Evolutionary conservation across 2,888 invertebrate species (phyloP).

Genomic region (Heteromyza rotundicornis): DNA sequence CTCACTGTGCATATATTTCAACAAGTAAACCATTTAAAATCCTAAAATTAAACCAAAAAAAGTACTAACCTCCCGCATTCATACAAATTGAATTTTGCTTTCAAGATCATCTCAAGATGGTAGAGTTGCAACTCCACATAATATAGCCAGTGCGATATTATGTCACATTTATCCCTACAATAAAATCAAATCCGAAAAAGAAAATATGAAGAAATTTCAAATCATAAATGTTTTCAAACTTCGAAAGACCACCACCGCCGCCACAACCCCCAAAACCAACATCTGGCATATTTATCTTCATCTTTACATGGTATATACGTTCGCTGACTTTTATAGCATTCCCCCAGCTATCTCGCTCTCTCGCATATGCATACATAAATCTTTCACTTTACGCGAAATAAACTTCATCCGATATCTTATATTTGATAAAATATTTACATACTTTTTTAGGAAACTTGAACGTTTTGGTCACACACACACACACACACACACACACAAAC

Average conservation of each 20-base stretch:
- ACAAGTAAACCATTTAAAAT: too few relatives aligned
- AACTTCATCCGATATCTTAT: neutral
- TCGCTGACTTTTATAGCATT: too few relatives aligned
- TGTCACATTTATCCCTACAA: slow-evolving; percentile 40
- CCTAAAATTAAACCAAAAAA: too few relatives aligned
- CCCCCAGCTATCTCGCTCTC: too few relatives aligned
- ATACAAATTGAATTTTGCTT: slow-evolving; percentile 53
- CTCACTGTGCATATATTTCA: too few relatives aligned
- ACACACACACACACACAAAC: too few relatives aligned
- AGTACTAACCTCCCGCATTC: too few relatives aligned
- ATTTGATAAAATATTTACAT: neutral
- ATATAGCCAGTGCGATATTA: slow-evolving; percentile 51
- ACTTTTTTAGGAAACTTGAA: neutral
- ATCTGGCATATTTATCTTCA: neutral
- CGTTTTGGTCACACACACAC: neutral
- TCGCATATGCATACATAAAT: neutral
- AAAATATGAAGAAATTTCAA: neutral
- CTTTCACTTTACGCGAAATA: neutral
- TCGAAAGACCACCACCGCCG: too few relatives aligned
- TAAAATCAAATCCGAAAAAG: neutral
- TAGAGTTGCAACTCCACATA: slow-evolving; percentile 62
- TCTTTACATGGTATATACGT: neutral
- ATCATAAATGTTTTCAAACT: too few relatives aligned
- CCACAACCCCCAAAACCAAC: neutral
- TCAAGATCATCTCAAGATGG: slow-evolving; percentile 58